These are phyloP conservation scores for Allobates femoralis DNA, from an alignment of 2,797 vertebrate species.

Conservation along the genomic window DNA sequence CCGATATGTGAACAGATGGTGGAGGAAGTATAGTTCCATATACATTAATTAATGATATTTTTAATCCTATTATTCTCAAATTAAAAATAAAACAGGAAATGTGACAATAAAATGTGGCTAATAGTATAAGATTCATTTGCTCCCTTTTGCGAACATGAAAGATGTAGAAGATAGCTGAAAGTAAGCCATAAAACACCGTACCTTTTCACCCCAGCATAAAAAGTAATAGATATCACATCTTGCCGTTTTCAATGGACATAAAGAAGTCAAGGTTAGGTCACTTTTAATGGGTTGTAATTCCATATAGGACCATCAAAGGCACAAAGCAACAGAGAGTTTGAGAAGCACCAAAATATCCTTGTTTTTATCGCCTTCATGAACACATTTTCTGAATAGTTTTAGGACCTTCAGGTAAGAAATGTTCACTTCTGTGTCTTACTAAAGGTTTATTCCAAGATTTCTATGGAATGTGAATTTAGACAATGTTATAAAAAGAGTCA, in stretches of 20 bases:
- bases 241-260: not conserved
- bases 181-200: not conserved
- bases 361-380: not conserved
- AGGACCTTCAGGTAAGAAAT: not conserved
- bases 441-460: not conserved
- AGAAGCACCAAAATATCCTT: conserved; percentile 2
- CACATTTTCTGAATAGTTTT: not conserved
- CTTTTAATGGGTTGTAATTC: conserved; percentile 19
- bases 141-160: not conserved
- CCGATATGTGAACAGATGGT: not conserved
- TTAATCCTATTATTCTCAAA: not conserved
- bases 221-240: conserved; percentile 11
- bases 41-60: not conserved
- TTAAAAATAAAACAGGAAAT: not conserved
- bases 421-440: not conserved
- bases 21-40: not conserved
- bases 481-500: not conserved
- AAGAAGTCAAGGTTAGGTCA: conserved; percentile 24
- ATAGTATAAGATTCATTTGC: not conserved
- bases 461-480: not conserved
- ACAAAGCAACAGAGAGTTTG: not conserved
- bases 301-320: not conserved
- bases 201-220: conserved; percentile 9
- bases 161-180: conserved; percentile 12
- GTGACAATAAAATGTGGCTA: not conserved